phyloP scores from a whole-genome alignment of 2,113 vertebrate species.

The Sinocyclocheilus rhinocerous region DNA sequence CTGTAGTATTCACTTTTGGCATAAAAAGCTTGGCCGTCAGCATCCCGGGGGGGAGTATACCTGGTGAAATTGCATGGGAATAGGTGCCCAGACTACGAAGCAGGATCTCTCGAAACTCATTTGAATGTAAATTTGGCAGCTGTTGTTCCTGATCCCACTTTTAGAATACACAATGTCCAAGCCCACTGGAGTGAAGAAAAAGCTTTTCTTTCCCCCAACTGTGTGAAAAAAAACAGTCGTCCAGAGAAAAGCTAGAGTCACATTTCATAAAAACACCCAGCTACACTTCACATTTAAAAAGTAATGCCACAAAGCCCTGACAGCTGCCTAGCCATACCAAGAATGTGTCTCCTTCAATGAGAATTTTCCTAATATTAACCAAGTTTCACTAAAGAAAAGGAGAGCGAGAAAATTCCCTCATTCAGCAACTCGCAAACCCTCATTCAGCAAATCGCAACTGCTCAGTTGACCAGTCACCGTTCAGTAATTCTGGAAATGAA shows the following conservation, averaged over 20 bases:
- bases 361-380: conserved; percentile 57
- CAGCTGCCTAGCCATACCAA: conserved; percentile 50
- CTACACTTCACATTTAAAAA: conserved; percentile 46
- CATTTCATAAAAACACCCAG: conserved; percentile 43
- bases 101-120: conserved; percentile 50
- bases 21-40: background rate
- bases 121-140: conserved; percentile 62
- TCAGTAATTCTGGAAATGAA: conserved; percentile 52
- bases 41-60: conserved; percentile 42
- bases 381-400: conserved; percentile 58
- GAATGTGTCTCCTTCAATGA: conserved; percentile 46
- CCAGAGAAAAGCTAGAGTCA: background rate
- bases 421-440: conserved; percentile 6
- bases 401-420: conserved; percentile 33
- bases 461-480: conserved; percentile 36
- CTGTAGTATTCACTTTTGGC: background rate
- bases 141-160: conserved; percentile 58
- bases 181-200: conserved; percentile 48
- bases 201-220: conserved; percentile 53
- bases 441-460: conserved; percentile 48
- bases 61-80: conserved; percentile 53
- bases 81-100: conserved; percentile 49
- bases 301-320: conserved; percentile 42
- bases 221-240: background rate
- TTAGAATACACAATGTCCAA: conserved; percentile 56